These are phyloP conservation scores for Desoria tigrina DNA, from an alignment of 2,888 invertebrate species.

Conservation along the genomic window DNA sequence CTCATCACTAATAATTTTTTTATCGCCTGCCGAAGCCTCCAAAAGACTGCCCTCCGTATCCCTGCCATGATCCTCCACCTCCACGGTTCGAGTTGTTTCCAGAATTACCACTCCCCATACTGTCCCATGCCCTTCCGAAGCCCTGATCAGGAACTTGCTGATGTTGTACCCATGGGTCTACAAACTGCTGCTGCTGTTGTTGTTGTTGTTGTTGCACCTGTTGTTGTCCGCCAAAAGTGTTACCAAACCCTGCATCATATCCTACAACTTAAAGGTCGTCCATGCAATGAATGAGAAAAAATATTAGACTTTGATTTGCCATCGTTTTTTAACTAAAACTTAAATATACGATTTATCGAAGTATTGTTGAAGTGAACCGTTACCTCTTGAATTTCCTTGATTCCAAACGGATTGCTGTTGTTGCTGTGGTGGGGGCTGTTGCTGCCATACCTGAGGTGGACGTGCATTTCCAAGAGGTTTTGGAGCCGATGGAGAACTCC, in stretches of 20 bases:
- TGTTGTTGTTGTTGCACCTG: constrained; percentile 8
- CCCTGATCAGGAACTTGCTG: constrained; percentile 55
- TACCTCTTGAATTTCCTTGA: constrained; percentile 5
- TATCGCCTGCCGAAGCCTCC: constrained; percentile 40
- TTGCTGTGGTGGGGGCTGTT: constrained; percentile 16
- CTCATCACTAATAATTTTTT: too few relatives aligned
- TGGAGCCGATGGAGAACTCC: constrained; percentile 10
- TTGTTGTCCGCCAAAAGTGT: constrained; percentile 13
- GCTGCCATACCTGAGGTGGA: constrained; percentile 10
- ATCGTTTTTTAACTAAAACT: too few relatives aligned
- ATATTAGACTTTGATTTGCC: too few relatives aligned
- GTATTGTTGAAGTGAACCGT: too few relatives aligned
- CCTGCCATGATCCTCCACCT: constrained; percentile 53
- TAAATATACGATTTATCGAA: too few relatives aligned
- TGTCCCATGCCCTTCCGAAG: constrained; percentile 56
- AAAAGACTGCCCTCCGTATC: constrained; percentile 51
- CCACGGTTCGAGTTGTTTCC: not conserved
- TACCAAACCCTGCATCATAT: constrained; percentile 15
- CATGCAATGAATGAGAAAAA: not conserved
- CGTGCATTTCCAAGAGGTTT: not conserved
- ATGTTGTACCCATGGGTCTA: constrained; percentile 29
- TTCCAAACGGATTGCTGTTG: constrained; percentile 15
- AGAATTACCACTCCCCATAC: constrained; percentile 51
- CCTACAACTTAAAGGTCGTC: constrained; percentile 20
- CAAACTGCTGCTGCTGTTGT: constrained; percentile 13